These are phyloP conservation scores for Heliconius himera DNA, from an alignment of 1,140 invertebrate species.

Conservation along the genomic window DNA sequence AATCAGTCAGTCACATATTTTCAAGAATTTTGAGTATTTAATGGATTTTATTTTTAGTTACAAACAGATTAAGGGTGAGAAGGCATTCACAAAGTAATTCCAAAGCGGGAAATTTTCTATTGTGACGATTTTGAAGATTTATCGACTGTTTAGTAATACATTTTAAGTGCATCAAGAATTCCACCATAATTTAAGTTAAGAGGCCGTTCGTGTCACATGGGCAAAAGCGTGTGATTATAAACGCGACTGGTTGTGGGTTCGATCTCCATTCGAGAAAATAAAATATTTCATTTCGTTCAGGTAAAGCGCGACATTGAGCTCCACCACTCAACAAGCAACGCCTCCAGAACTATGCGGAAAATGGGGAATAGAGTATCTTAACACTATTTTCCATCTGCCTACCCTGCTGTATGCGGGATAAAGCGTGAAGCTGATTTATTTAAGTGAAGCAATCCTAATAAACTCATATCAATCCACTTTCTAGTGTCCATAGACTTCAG, in stretches of 20 bases:
- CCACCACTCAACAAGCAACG: too few relatives aligned
- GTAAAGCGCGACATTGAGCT: too few relatives aligned
- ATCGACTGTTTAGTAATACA: not conserved
- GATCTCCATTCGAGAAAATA: too few relatives aligned
- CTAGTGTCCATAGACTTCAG: conserved; percentile 3
- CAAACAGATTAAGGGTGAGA: not conserved
- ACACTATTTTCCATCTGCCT: too few relatives aligned
- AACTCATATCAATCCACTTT: conserved; percentile 14
- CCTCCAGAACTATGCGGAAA: too few relatives aligned
- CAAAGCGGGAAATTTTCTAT: not conserved
- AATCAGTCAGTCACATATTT: not conserved
- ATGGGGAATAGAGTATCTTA: too few relatives aligned
- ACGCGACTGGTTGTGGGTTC: too few relatives aligned
- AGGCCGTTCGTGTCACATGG: too few relatives aligned
- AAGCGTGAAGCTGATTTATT: too few relatives aligned
- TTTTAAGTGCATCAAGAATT: not conserved
- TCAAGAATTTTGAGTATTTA: conserved; percentile 8
- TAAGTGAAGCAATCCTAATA: conserved; percentile 18
- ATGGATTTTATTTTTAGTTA: conserved; percentile 12
- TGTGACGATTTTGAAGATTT: not conserved
- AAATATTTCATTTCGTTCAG: too few relatives aligned
- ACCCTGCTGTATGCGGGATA: too few relatives aligned
- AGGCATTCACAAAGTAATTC: not conserved
- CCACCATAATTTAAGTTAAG: not conserved
- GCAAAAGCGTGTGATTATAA: too few relatives aligned